These are phyloP conservation scores for Prionailurus viverrinus DNA, from an alignment of 2,113 vertebrate species.

Conservation along the genomic window DNA sequence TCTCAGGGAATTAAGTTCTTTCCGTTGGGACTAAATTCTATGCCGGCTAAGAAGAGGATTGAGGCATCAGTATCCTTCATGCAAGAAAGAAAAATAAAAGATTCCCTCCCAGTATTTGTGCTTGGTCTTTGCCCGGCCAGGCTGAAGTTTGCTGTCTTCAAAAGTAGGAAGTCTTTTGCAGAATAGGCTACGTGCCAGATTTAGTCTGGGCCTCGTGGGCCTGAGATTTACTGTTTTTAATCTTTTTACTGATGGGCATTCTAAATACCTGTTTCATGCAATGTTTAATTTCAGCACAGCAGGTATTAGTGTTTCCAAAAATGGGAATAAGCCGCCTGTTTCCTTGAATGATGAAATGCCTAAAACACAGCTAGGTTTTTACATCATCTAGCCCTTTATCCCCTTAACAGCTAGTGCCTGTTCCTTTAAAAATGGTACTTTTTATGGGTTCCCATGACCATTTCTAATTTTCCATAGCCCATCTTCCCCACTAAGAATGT, in stretches of 20 bases:
- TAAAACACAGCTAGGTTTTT: constrained; percentile 59
- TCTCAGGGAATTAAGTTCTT: constrained; percentile 21
- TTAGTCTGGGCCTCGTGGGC: constrained; percentile 71
- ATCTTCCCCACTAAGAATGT: background rate
- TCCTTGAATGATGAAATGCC: constrained; percentile 69
- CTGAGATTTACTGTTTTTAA: constrained; percentile 85
- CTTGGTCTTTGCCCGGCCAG: background rate
- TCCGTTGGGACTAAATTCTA: constrained; percentile 31
- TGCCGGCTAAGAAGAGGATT: constrained; percentile 21
- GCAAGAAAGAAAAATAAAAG: constrained; percentile 50
- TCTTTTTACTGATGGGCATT: constrained; percentile 82
- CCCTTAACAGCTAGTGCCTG: background rate
- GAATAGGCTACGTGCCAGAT: constrained; percentile 77
- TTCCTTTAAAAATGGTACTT: constrained; percentile 20
- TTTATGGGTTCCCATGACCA: background rate
- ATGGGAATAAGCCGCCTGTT: constrained; percentile 67
- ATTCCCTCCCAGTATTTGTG: background rate
- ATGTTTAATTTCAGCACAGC: constrained; percentile 85
- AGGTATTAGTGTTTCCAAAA: constrained; percentile 75
- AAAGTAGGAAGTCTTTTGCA: constrained; percentile 52
- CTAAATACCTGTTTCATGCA: constrained; percentile 83
- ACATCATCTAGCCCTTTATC: background rate
- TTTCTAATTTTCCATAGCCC: background rate
- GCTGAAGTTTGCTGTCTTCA: constrained; percentile 64
- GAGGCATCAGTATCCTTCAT: constrained; percentile 40